Base-by-base conservation (phyloP, 2,113 vertebrate species). In the Malurus cyaneus region DNA sequence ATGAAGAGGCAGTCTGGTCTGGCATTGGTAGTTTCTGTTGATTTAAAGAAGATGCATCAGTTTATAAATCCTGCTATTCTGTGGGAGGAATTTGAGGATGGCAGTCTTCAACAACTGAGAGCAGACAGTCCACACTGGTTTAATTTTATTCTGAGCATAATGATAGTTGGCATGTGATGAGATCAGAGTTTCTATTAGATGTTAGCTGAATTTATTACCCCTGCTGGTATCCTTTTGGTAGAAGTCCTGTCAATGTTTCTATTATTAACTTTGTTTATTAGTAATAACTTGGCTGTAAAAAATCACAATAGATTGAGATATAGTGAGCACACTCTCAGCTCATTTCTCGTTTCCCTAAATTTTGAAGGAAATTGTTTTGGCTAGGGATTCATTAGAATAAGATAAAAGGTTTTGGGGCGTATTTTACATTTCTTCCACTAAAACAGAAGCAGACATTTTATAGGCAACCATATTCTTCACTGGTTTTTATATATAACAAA, bases 231-330 rank as follows among this genome's bases (percentile, higher is more conserved):
- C 14, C 6, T 80, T 94, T 86, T 0, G 0, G 61, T 94, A 86
- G 88, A 92, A 56, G 69, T 91, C 80, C 46, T 89, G 74, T 96
- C 93, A 84, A 60, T 96, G 76, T 94, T 96, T 89, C 84, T 91
- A 23, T 92, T 96, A 88, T 73, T 93, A 89, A 50, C 77, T 91
- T 87, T 86, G 92, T 95, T 92, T 92, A 91, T 93, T 93, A 93
- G 71, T 82, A 92, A 70, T 93, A 96, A 89, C 73, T 66, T 19
- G 91, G 42, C 50, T 69, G 71, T 96, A 84, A 95, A 86, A 95
- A 61, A 92, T 94, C 53, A 93, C 79, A 86, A 52, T 53, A 57
- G 81, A 92, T 70, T 94, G 89, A 95, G 96, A 89, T 12, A 6
- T 47, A 88, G 74, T 70, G 61, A 14, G 5, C 53, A 85, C 86